Evolutionary conservation across 2,888 invertebrate species (phyloP).

Genomic region (Ophraella communa): DNA sequence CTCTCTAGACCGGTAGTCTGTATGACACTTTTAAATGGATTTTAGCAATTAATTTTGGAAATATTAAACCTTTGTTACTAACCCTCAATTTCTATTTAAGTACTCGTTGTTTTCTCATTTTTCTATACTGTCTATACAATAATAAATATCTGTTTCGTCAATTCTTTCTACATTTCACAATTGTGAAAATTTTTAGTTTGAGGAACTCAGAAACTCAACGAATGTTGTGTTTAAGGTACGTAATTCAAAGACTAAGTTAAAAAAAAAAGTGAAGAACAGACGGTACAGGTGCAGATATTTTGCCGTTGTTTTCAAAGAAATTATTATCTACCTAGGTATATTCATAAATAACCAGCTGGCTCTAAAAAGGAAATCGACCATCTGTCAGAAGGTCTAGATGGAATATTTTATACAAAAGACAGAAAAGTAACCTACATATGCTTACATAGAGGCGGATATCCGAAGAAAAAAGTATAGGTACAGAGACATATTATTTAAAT

Average conservation of each 20-base stretch:
- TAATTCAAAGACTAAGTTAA: background rate
- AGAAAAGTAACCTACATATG: constrained; percentile 4
- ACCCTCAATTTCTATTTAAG: no score
- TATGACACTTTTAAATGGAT: no score
- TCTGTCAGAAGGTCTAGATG: constrained; percentile 35
- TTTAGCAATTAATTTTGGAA: no score
- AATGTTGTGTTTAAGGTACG: background rate
- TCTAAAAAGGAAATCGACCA: constrained; percentile 39
- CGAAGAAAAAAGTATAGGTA: background rate
- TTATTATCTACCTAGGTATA: constrained; percentile 47
- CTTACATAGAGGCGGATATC: background rate
- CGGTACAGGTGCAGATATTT: constrained; percentile 23
- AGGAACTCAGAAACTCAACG: background rate
- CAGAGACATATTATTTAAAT: no score
- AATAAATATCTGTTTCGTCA: no score
- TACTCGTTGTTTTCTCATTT: no score
- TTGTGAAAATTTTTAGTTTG: no score
- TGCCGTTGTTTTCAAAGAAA: constrained; percentile 45
- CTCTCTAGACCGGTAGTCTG: no score
- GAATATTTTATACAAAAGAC: constrained; percentile 11
- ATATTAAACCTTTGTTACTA: no score
- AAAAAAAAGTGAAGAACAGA: constrained; percentile 39
- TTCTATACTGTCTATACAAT: no score
- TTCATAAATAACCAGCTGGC: constrained; percentile 43
- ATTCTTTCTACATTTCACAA: no score